Base-by-base conservation (phyloP, 2,113 vertebrate genomes). In the Suncus etruscus region DNA sequence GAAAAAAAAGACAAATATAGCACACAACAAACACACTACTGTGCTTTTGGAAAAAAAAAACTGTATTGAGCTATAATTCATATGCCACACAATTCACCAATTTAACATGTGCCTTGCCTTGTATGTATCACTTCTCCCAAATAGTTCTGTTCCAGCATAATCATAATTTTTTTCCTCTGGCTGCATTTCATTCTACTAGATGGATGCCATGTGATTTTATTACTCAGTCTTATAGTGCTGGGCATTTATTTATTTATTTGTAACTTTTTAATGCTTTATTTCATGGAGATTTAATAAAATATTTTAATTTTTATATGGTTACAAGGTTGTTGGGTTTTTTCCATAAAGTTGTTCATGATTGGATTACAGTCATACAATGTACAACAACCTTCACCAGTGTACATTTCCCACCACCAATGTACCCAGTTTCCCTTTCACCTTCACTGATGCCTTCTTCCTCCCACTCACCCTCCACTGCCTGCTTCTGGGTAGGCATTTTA, bases 1-100 rank as follows among this genome's bases (percentile, higher is more conserved):
- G 48, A 87, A 83, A 47, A 25, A 76, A 79, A 83, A 51, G 92
- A 90, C 22, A 12, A 70, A 70, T 10, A 69, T 47, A 14, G 32
- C 29, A 0, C 11, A 16, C 48, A 4, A 58, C 1, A 25, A 4
- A 58, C 1, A n/a, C 4, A 1, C 39, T 78, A 18, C 50, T 70
- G 9, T 12, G 51, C 27, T n/a, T 88, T 61, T 65, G 0, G 11
- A 11, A 85, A 84, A 68, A 51, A 45, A 77, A 29, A 78, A 51
- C 69, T 31, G 54, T 66, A 39, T 58, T 39, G 72, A 75, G 88
- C 9, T 54, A 72, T 48, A 73, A 47, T 29, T 81, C 77, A 50
- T 73, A 61, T 29, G 22, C 29, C 8, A 29, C 20, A 20, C 48
- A 82, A 50, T 12, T 77, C 79, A 70, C 69, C 48, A 83, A 45